Evolutionary conservation across 2,113 vertebrate species (phyloP).

Genomic region (Sigmodon hispidus): DNA sequence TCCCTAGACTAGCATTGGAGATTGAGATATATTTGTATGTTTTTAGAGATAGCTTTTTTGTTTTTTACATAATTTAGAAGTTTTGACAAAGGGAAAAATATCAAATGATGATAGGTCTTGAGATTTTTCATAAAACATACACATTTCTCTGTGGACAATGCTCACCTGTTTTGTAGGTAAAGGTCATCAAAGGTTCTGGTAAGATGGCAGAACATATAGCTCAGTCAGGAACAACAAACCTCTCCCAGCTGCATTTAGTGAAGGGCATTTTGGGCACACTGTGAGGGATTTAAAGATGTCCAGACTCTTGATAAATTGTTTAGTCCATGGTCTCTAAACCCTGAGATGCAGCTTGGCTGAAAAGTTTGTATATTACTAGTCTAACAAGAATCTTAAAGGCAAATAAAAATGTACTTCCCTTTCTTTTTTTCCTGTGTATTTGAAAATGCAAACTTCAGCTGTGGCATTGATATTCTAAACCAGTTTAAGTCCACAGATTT

Average conservation of each 20-base stretch:
- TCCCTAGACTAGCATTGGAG: not conserved
- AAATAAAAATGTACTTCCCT: not conserved
- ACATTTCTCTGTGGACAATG: not conserved
- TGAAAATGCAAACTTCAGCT: not conserved
- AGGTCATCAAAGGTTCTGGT: not conserved
- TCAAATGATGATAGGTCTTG: not conserved
- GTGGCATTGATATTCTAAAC: constrained; percentile 37
- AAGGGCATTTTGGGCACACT: not conserved
- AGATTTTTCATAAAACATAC: not conserved
- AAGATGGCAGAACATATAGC: not conserved
- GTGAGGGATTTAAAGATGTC: not conserved
- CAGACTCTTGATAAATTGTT: not conserved
- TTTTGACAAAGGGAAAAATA: not conserved
- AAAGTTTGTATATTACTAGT: not conserved
- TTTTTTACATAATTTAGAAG: constrained; percentile 4
- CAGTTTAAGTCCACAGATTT: constrained; percentile 35
- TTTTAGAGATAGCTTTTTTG: not conserved
- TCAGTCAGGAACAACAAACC: not conserved
- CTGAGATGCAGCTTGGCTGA: not conserved
- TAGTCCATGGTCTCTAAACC: not conserved
- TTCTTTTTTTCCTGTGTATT: not conserved
- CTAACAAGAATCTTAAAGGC: not conserved
- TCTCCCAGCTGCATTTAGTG: constrained; percentile 12
- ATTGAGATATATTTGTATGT: constrained; percentile 54
- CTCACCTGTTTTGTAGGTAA: not conserved